phyloP scores from a whole-genome alignment of 2,888 invertebrate genomes.

The Rotaria sp. region DNA sequence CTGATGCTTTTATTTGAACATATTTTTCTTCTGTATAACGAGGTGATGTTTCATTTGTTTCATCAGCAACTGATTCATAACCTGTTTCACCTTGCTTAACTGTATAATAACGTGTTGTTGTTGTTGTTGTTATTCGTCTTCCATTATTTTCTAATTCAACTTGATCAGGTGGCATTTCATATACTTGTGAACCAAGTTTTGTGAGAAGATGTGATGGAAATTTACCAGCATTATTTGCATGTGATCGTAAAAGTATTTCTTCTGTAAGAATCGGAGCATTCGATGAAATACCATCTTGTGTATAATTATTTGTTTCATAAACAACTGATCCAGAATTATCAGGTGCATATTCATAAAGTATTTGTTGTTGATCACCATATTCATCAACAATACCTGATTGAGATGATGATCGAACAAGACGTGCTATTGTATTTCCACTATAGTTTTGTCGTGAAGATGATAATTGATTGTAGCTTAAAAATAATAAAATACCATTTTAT shows the following conservation, averaged over 20 bases:
- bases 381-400: neutral
- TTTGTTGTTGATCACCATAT: neutral
- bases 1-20: neutral
- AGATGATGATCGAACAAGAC: neutral
- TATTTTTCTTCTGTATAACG: neutral
- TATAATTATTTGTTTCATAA: neutral
- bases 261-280: neutral
- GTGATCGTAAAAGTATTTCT: neutral
- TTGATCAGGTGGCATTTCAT: neutral
- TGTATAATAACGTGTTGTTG: neutral
- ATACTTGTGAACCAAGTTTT: constrained; percentile 25
- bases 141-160: neutral
- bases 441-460: neutral
- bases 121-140: neutral
- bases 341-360: neutral
- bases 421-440: neutral
- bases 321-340: neutral
- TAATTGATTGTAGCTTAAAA: neutral
- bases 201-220: constrained; percentile 23
- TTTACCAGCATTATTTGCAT: neutral
- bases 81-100: neutral
- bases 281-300: neutral
- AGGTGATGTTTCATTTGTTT: neutral
- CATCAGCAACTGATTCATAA: neutral
- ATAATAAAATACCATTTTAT: too few relatives aligned